These are phyloP conservation scores for Trogon melanurus DNA, from an alignment of 2,113 vertebrate species.

Conservation along the genomic window DNA sequence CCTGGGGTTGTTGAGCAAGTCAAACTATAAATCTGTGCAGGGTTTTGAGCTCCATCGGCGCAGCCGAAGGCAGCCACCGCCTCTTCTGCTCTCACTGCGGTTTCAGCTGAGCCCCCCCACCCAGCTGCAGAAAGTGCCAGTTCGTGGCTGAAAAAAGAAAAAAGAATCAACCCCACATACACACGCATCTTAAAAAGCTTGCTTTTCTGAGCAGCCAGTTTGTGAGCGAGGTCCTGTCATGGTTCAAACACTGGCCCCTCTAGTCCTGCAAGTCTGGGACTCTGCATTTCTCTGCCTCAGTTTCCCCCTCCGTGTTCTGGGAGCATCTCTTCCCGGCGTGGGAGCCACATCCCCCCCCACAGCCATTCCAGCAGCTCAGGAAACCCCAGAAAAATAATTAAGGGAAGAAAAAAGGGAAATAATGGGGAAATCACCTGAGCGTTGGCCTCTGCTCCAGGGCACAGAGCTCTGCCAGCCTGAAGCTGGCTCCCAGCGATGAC, in stretches of 20 bases:
- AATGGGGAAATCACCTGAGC: rapidly evolving
- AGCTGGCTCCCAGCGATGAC: background rate
- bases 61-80: rapidly evolving
- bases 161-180: background rate
- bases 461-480: background rate
- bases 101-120: rapidly evolving
- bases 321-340: background rate
- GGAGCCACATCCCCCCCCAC: background rate
- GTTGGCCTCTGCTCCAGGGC: background rate
- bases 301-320: background rate
- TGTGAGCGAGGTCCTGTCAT: rapidly evolving
- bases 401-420: background rate
- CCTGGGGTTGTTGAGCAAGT: rapidly evolving
- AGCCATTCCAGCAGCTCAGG: background rate
- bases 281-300: background rate
- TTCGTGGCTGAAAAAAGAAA: background rate
- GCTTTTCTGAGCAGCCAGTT: background rate
- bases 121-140: background rate
- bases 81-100: background rate
- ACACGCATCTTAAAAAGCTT: background rate
- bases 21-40: background rate
- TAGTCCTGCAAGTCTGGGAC: background rate
- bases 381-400: background rate
- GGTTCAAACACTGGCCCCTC: background rate
- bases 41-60: rapidly evolving